Percentiles rank a stretch among this genome's conserved stretches.
Conservation (phyloP, 2,888 invertebrate genomes). For the Rotaria sp. region DNA sequence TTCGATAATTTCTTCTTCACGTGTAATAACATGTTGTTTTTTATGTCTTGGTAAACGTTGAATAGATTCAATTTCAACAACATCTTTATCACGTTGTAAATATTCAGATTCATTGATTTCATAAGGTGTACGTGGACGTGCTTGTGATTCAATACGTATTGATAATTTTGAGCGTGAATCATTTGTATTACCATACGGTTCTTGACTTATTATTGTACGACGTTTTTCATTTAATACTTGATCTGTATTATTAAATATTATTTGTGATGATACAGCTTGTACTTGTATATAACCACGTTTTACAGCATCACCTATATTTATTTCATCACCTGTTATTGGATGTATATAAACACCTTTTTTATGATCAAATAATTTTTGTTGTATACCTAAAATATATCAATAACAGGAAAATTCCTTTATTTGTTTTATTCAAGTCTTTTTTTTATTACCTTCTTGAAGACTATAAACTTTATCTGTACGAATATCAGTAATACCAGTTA, state of each 20-base stretch:
- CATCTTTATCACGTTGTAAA: conserved; percentile 26
- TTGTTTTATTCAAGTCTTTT: neutral
- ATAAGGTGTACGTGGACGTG: neutral
- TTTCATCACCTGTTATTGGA: conserved; percentile 32
- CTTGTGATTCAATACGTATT: conserved; percentile 6
- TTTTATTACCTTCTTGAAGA: conserved; percentile 5
- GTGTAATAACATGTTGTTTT: neutral
- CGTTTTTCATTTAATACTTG: neutral
- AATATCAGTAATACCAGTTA: conserved; percentile 10
- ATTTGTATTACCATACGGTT: neutral
- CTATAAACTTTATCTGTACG: neutral
- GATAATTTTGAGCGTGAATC: conserved; percentile 19
- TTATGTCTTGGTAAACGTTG: neutral
- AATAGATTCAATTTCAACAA: conserved; percentile 9
- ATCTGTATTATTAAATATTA: neutral
- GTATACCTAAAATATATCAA: conserved; percentile 22
- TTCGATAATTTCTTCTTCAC: conserved; percentile 10
- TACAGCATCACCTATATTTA: conserved; percentile 39
- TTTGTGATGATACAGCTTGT: conserved; percentile 22
- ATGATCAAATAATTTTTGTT: conserved; percentile 36
- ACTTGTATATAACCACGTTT: conserved; percentile 34
- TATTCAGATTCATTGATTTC: conserved; percentile 11
- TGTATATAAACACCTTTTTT: conserved; percentile 36
- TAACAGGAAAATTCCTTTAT: neutral
- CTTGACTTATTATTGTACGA: neutral